Evolutionary conservation across 2,888 invertebrate species (phyloP), one percentile per base, ranked within the genome.

Genomic region (Thera britannica): DNA sequence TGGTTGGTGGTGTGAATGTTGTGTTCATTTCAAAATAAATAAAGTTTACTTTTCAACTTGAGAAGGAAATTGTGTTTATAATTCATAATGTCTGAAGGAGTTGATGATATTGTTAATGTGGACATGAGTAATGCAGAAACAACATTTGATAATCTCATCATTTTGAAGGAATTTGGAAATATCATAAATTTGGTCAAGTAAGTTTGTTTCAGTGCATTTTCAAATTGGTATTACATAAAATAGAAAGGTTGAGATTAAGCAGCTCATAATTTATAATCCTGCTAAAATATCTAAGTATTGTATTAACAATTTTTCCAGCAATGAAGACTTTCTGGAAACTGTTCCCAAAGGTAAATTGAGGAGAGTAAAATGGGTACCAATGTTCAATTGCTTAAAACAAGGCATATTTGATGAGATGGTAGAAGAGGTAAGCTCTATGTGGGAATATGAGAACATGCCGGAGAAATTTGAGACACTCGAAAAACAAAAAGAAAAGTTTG

Each of bases 311-410:
- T 38, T 8, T 66, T 81, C 2, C 72, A 94, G 94, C 74, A 86
- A 88, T 81, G 93, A 94, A 83, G 93, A 94, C 68, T 93, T 94
- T 75, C 81, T 92, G 5, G 86, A 90, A 75, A 88, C 85, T 61
- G 89, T 93, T 4, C 92, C 91, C 2, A 91, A 90, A 80, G 83
- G 87, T 7, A 91, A 92, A 78, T 72, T 91, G 6, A 85, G 77
- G 72, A 81, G 89, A 69, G 86, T 94, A 0, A 91, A 93, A 83
- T 94, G 94, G 94, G 82, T 88, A 12, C 91, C 88, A 23, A 88
- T 92, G 85, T 90, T 93, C 68, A 87, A 91, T 70, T 90, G 85
- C 70, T 77, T 94, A 63, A 93, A 92, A 77, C 89, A 91, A 79
- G 82, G 84, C 2, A 89, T 94, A 58, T 79, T 88, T 8, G 86